Percentiles rank a stretch among this genome's conserved stretches.
Evolutionary conservation across 2,797 vertebrate species (phyloP).

Genomic region (Halcyon chelicuti): DNA sequence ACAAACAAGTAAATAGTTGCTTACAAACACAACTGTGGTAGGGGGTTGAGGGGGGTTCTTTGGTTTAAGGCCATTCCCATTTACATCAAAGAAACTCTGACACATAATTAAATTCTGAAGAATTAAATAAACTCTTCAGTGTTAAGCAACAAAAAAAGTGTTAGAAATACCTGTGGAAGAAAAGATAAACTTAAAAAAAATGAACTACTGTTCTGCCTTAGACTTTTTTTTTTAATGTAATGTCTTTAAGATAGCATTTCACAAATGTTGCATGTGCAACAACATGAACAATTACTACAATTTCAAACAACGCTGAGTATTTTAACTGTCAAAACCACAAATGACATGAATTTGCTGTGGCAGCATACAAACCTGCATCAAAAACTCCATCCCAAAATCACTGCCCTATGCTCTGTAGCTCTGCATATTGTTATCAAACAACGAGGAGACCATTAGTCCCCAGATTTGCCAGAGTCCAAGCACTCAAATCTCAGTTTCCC

Average conservation of each 20-base stretch:
- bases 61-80: background rate
- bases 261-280: background rate
- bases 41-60: background rate
- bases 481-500: background rate
- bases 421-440: background rate
- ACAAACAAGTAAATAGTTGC: background rate
- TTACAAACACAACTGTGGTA: background rate
- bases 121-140: background rate
- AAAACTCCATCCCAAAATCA: background rate
- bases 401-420: background rate
- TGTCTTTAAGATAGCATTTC: background rate
- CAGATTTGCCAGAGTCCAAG: background rate
- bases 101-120: background rate
- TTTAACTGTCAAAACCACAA: background rate
- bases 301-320: background rate
- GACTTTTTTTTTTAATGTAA: background rate
- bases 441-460: background rate
- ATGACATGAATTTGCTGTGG: background rate
- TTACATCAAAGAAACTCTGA: background rate
- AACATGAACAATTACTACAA: background rate
- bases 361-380: background rate
- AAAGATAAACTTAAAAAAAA: background rate
- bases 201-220: background rate
- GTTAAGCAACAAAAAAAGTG: background rate
- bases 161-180: background rate